These are phyloP conservation scores for Platysternon megacephalum DNA, from an alignment of 2,113 vertebrate species.

Conservation along the genomic window DNA sequence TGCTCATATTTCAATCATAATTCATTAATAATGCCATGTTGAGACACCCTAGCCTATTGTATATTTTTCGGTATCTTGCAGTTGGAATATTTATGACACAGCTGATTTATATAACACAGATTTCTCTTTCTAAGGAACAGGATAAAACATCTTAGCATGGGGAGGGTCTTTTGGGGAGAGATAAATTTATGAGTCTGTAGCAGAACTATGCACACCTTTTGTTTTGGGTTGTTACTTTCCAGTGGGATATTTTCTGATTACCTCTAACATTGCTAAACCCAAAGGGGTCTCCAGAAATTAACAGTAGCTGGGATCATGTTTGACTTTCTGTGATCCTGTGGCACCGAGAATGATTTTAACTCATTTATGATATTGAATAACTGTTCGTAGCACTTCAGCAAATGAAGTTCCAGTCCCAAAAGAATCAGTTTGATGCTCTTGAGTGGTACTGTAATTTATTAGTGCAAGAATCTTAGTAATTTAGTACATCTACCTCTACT, in stretches of 20 bases:
- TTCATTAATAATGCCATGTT: not conserved
- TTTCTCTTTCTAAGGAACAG: not conserved
- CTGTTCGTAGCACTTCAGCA: conserved; percentile 19
- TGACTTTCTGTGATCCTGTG: conserved; percentile 22
- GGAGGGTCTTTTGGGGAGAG: not conserved
- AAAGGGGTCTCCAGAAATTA: not conserved
- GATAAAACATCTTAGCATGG: not conserved
- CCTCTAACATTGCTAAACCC: not conserved
- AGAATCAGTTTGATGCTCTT: conserved; percentile 37
- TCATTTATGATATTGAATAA: conserved; percentile 41
- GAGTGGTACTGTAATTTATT: conserved; percentile 60
- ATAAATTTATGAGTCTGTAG: not conserved
- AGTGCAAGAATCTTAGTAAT: conserved; percentile 45
- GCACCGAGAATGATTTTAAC: conserved; percentile 46
- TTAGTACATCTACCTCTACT: conserved; percentile 21
- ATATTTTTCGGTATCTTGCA: not conserved
- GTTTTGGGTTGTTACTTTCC: not conserved
- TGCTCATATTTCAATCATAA: not conserved
- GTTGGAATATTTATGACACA: not conserved
- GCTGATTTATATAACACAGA: not conserved
- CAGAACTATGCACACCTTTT: not conserved
- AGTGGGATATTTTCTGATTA: not conserved
- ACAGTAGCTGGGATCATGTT: not conserved
- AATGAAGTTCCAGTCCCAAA: conserved; percentile 53
- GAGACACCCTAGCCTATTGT: not conserved